Evolutionary conservation across 1,140 invertebrate genomes (phyloP).

Genomic region (Pararge aegeria): DNA sequence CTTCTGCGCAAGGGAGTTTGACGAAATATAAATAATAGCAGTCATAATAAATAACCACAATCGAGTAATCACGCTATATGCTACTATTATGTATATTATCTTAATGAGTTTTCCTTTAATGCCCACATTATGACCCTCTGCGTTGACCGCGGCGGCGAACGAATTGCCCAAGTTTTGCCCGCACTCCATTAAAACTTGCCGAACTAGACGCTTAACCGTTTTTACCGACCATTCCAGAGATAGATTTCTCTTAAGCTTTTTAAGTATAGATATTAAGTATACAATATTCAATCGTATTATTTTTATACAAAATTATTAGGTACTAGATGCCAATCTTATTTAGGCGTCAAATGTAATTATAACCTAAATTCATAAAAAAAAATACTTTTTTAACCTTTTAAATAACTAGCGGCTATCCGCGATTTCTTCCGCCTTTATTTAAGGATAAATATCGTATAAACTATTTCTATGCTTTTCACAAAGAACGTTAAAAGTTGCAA

Average conservation of each 20-base stretch:
- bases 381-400: too few species aligned
- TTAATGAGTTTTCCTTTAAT: constrained; percentile 8
- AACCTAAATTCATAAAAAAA: too few species aligned
- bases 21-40: neutral
- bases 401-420: too few species aligned
- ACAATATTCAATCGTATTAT: neutral
- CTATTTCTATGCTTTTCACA: too few species aligned
- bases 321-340: too few species aligned
- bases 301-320: too few species aligned
- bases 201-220: constrained; percentile 13
- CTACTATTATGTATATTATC: neutral
- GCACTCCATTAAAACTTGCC: constrained; percentile 53
- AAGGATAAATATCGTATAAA: too few species aligned
- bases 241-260: constrained; percentile 2
- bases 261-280: neutral
- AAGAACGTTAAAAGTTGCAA: too few species aligned
- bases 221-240: neutral
- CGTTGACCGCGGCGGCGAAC: neutral
- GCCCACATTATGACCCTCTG: constrained; percentile 1
- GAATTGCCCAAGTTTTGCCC: constrained; percentile 30
- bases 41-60: neutral
- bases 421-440: too few species aligned
- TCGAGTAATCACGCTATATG: neutral
- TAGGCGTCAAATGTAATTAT: too few species aligned
- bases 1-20: too few species aligned